Evolutionary conservation across 1,140 invertebrate species (phyloP), one percentile per base, ranked within the genome.

Genomic region (Venustaconcha ellipsiformis): DNA sequence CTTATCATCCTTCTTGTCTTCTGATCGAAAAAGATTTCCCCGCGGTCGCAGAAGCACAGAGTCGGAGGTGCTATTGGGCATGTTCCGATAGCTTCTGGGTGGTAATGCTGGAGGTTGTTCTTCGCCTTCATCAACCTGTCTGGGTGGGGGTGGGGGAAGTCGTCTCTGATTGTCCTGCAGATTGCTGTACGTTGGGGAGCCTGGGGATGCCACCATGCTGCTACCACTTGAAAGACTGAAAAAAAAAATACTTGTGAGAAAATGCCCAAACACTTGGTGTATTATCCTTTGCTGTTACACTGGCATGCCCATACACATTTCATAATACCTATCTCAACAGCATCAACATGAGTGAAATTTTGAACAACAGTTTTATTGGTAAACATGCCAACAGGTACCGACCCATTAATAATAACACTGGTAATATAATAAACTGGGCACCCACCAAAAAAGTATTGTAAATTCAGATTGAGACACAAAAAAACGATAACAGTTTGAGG

Each of bases 91-190:
- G 67, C 82, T 84, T 17, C 84, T 78, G 11, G 86, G 86, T 17
- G 86, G 84, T 23, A 86, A 78, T 48, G 83, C 84, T 37, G 84
- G 84, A 1, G 84, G 84, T 18, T 68, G 66, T 18, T 81, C 80
- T 13, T 84, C 83, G 18, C 78, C 79, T 56, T 74, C 74, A 15
- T 80, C 82, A 48, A 11, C 37, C 37, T 48, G 37, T 48, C 11
- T 48, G n/a, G 81, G 86, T 20, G 80, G 78, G 0, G 80, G 78
- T 14, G 84, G 83, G 5, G 84, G 83, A 17, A 80, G 80, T 20
- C 81, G 78, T 20, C 83, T 62, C 3, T 78, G 75, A 26, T 72
- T 68, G 23, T 77, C 75, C 62, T 60, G 70, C 23, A 80, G 72
- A 67, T 83, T 84, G 60, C 81, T 78, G 73, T 48, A 48, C 6